A percentile compares a stretch with the other conserved stretches of the same genome.
phyloP scores from a whole-genome alignment of 2,888 invertebrate genomes.

The Chloromyia formosa region DNA sequence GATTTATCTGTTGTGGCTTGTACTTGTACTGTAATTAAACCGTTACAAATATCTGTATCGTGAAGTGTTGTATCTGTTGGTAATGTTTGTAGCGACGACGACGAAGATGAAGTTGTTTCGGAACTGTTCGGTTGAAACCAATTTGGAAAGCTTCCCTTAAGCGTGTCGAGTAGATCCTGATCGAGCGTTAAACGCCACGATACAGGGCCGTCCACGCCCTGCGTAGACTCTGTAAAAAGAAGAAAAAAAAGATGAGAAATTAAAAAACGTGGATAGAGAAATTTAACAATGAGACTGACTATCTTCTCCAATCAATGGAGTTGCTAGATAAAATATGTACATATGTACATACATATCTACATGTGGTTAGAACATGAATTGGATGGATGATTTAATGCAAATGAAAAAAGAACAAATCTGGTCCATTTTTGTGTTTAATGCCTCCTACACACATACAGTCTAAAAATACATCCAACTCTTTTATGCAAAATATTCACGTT shows the following conservation, averaged over 20 bases:
- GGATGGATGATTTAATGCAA: too few relatives aligned
- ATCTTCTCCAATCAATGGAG: too few relatives aligned
- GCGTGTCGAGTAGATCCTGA: constrained; percentile 90
- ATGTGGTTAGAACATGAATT: too few relatives aligned
- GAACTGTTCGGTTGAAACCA: constrained; percentile 77
- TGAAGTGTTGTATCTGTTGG: constrained; percentile 58
- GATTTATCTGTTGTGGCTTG: constrained; percentile 55
- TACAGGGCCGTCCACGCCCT: constrained; percentile 78
- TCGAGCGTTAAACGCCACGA: constrained; percentile 94
- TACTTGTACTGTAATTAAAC: constrained; percentile 58
- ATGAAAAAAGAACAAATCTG: too few relatives aligned
- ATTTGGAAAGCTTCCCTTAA: constrained; percentile 91
- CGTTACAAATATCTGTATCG: constrained; percentile 56
- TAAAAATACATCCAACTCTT: background rate
- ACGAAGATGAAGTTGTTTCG: constrained; percentile 54
- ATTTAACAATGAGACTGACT: background rate
- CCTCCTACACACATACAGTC: too few relatives aligned
- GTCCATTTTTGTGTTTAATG: too few relatives aligned
- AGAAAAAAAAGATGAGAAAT: constrained; percentile 48
- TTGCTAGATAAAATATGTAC: too few relatives aligned
- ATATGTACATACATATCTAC: too few relatives aligned
- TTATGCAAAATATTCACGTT: background rate
- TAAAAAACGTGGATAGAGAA: background rate
- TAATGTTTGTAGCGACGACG: constrained; percentile 58
- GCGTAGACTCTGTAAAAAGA: constrained; percentile 75